Conservation (phyloP, 1,140 invertebrate genomes). For the Eciton burchellii region DNA sequence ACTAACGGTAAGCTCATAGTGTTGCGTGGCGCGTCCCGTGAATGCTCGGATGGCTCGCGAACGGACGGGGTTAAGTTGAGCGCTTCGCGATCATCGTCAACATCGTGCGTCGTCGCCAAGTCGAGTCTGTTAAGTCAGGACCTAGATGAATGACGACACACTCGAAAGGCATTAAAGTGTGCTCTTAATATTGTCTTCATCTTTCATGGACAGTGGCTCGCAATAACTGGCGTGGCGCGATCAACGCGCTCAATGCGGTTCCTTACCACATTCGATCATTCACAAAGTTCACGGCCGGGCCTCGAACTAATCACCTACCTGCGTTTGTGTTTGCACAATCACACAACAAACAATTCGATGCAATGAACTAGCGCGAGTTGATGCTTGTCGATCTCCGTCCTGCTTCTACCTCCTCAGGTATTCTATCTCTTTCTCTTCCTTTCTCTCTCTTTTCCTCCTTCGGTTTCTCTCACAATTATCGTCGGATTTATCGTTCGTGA, state of each 20-base stretch:
- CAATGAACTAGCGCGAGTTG: conserved; percentile 4
- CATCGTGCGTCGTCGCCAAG: too few relatives aligned
- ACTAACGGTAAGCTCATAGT: too few relatives aligned
- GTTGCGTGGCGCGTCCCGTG: too few relatives aligned
- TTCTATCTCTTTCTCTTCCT: not conserved
- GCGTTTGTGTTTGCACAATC: not conserved
- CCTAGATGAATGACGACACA: too few relatives aligned
- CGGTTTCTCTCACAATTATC: not conserved
- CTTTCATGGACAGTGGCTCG: not conserved
- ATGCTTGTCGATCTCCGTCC: conserved; percentile 19
- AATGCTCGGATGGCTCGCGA: too few relatives aligned
- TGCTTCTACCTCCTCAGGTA: not conserved
- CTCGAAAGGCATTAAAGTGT: too few relatives aligned
- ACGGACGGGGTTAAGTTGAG: too few relatives aligned
- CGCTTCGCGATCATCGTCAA: too few relatives aligned
- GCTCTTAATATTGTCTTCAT: too few relatives aligned
- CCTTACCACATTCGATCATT: not conserved
- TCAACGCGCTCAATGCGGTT: not conserved
- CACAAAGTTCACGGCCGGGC: not conserved
- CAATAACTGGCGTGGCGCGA: not conserved
- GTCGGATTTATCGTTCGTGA: not conserved
- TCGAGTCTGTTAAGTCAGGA: too few relatives aligned
- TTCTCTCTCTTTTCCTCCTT: not conserved
- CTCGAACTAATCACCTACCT: not conserved
- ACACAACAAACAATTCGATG: not conserved